phyloP scores from a whole-genome alignment of 2,113 vertebrate species.

The Orientallactaga bullata region DNA sequence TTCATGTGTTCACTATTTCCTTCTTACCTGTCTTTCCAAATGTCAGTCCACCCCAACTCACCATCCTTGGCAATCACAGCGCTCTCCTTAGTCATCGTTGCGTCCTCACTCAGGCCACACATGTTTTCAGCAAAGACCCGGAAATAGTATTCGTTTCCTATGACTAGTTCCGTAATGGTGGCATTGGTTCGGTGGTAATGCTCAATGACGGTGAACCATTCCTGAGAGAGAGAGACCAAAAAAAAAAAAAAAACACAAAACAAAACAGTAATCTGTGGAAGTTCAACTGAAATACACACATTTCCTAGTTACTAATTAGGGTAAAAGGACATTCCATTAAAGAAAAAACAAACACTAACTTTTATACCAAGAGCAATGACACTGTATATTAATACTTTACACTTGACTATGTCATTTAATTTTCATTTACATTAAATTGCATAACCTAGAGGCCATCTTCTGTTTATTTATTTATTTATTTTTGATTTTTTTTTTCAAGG shows the following conservation, averaged over 20 bases:
- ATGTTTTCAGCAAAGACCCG: slow-evolving; percentile 97
- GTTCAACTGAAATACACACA: background rate
- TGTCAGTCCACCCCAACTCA: slow-evolving; percentile 77
- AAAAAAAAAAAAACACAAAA: background rate
- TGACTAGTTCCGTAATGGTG: slow-evolving; percentile 95
- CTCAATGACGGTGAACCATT: slow-evolving; percentile 93
- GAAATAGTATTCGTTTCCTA: slow-evolving; percentile 98
- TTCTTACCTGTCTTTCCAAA: background rate
- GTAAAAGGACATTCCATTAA: slow-evolving; percentile 22
- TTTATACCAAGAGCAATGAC: background rate
- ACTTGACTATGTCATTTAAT: background rate
- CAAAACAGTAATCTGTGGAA: background rate
- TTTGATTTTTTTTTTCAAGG: slow-evolving; percentile 25
- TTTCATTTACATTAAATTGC: background rate
- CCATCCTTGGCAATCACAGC: slow-evolving; percentile 97
- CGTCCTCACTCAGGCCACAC: slow-evolving; percentile 95
- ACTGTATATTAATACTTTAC: background rate
- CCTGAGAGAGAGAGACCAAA: too few relatives aligned
- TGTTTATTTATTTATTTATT: too few relatives aligned
- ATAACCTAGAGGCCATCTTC: background rate
- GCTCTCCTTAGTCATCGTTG: slow-evolving; percentile 95
- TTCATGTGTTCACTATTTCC: background rate
- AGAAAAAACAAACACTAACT: background rate
- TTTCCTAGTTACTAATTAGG: background rate
- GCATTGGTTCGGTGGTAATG: slow-evolving; percentile 96